Conservation (phyloP, 2,113 vertebrate species). For the Forbesichthys papilliferus region DNA sequence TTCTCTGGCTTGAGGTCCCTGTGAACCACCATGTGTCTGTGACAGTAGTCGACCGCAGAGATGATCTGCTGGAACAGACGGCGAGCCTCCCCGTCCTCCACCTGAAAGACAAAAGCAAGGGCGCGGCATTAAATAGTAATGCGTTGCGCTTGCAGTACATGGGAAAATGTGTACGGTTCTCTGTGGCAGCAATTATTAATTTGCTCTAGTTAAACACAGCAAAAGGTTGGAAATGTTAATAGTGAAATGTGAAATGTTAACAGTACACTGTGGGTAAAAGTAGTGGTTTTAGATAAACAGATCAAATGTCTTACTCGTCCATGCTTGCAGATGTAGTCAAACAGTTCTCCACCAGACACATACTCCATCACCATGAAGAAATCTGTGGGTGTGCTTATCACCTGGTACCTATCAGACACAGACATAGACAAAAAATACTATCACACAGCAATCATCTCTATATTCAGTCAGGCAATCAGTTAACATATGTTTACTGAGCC, state of each 20-base stretch:
- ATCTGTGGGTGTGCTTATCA: constrained; percentile 97
- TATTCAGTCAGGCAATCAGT: background rate
- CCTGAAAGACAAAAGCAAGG: constrained; percentile 70
- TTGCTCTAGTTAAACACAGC: too few relatives aligned
- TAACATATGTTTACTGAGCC: background rate
- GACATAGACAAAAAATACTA: constrained; percentile 12
- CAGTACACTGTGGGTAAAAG: too few relatives aligned
- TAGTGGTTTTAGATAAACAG: background rate
- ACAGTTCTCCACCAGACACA: constrained; percentile 94
- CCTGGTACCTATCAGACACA: constrained; percentile 87
- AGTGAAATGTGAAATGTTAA: too few relatives aligned
- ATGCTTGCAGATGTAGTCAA: constrained; percentile 99
- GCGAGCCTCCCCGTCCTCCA: constrained; percentile 91
- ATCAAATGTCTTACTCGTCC: constrained; percentile 85
- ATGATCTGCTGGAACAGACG: constrained; percentile 99
- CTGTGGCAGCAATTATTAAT: background rate
- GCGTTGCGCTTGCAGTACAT: background rate
- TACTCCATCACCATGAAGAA: constrained; percentile 99
- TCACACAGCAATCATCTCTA: background rate
- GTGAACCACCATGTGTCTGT: constrained; percentile 98
- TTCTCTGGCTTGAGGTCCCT: constrained; percentile 98
- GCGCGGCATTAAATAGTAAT: background rate
- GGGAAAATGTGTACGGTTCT: background rate
- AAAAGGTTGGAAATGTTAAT: too few relatives aligned
- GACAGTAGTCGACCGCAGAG: constrained; percentile 97